phyloP scores from a whole-genome alignment of 2,113 vertebrate species.

The Ceratotherium simum region DNA sequence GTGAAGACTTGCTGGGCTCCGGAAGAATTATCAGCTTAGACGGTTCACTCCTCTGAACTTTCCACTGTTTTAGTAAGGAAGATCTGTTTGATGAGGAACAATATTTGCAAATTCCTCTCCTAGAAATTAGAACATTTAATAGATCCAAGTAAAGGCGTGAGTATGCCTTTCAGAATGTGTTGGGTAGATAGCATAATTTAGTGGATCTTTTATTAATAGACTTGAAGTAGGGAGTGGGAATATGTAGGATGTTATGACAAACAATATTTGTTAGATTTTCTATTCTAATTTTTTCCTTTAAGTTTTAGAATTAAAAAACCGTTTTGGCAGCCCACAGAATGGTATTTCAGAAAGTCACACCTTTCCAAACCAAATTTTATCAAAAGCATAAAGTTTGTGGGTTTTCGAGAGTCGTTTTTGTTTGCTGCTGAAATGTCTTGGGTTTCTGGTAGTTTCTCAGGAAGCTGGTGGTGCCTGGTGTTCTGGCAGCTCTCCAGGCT shows the following conservation, averaged over 20 bases:
- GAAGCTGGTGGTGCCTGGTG: not conserved
- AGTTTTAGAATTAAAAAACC: slow-evolving; percentile 48
- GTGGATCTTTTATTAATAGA: slow-evolving; percentile 33
- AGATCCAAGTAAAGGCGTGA: not conserved
- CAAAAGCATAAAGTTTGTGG: not conserved
- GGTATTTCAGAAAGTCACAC: slow-evolving; percentile 32
- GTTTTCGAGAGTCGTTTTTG: not conserved
- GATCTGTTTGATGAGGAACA: slow-evolving; percentile 11
- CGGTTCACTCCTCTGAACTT: not conserved
- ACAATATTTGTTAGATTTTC: slow-evolving; percentile 31
- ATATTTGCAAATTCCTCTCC: slow-evolving; percentile 29
- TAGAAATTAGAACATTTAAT: slow-evolving; percentile 19
- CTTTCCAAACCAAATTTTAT: slow-evolving; percentile 9
- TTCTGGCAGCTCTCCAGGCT: not conserved
- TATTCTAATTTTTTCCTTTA: slow-evolving; percentile 16
- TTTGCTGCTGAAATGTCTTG: not conserved
- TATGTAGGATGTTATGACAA: not conserved
- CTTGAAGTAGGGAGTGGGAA: not conserved
- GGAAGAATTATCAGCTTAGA: not conserved
- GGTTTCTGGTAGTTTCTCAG: not conserved
- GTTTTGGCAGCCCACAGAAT: not conserved
- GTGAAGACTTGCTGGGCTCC: not conserved
- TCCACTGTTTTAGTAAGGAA: not conserved
- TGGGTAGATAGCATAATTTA: slow-evolving; percentile 4
- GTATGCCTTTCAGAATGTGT: slow-evolving; percentile 3